These are phyloP conservation scores for Caenorhabditis brenneri DNA, from an alignment of 1,140 invertebrate genomes.

Conservation along the genomic window DNA sequence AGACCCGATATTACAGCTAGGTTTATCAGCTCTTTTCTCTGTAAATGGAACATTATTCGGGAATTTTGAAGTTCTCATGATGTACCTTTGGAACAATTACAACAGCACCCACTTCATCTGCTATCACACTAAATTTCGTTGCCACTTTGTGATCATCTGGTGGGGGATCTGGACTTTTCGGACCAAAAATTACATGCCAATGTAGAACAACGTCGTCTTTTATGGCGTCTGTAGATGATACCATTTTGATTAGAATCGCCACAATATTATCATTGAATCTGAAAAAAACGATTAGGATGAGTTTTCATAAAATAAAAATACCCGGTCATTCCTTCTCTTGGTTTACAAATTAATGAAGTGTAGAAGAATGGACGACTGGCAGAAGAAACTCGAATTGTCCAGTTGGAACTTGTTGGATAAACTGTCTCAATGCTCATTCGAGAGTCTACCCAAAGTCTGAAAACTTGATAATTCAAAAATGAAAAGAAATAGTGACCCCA, in stretches of 20 bases:
- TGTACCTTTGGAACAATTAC: conserved; percentile 51
- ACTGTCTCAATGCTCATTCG: conserved; percentile 53
- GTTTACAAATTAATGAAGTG: conserved; percentile 50
- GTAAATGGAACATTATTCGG: background rate
- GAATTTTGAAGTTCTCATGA: background rate
- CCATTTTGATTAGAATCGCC: conserved; percentile 37
- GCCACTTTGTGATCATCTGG: conserved; percentile 38
- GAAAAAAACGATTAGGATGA: background rate
- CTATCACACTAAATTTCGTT: conserved; percentile 47
- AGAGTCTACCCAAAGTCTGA: conserved; percentile 53
- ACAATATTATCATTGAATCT: conserved; percentile 26
- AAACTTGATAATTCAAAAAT: background rate
- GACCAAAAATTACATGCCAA: conserved; percentile 10
- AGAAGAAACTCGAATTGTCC: conserved; percentile 51
- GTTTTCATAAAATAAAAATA: background rate
- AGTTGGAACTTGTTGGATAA: conserved; percentile 34
- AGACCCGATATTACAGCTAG: conserved; percentile 90
- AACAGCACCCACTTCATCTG: conserved; percentile 51
- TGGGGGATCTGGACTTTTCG: background rate
- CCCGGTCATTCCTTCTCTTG: conserved; percentile 46
- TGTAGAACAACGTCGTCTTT: conserved; percentile 1
- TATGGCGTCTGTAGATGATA: conserved; percentile 30
- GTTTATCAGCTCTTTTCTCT: conserved; percentile 77
- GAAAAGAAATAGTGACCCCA: no score
- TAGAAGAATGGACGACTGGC: conserved; percentile 47